phyloP scores from a whole-genome alignment of 2,797 vertebrate genomes.

The Artibeus lituratus region DNA sequence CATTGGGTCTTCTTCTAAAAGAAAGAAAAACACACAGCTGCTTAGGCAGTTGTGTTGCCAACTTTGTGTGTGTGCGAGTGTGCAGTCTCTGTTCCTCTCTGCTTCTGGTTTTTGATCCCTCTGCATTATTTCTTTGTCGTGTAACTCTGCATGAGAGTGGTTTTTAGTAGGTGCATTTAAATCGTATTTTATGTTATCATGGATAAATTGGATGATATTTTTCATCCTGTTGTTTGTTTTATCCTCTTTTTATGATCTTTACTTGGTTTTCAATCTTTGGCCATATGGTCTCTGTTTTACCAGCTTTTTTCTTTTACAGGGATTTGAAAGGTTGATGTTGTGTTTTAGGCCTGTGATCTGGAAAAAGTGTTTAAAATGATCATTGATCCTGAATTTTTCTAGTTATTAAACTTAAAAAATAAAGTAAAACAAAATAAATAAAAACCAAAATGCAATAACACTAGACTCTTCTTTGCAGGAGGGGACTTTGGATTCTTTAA shows the following conservation, averaged over 20 bases:
- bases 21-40: no score
- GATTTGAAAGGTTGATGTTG: not conserved
- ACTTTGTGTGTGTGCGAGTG: not conserved
- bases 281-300: constrained; percentile 9
- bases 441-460: not conserved
- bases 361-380: constrained; percentile 14
- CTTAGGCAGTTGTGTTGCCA: no score
- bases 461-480: not conserved
- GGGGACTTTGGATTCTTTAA: not conserved
- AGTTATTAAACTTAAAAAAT: not conserved
- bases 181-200: constrained; percentile 8
- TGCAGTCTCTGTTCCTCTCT: not conserved
- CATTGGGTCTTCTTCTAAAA: not conserved
- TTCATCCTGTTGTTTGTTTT: not conserved
- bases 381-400: not conserved
- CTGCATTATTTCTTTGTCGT: not conserved
- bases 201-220: not conserved
- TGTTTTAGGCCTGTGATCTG: constrained; percentile 18
- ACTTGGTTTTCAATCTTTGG: not conserved
- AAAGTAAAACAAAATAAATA: not conserved
- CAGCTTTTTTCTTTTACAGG: constrained; percentile 15
- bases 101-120: not conserved
- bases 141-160: not conserved
- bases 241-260: not conserved
- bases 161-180: constrained; percentile 24